Evolutionary conservation across 2,113 vertebrate genomes (phyloP).

Genomic region (human (Homo sapiens)): GRCh38 chr5:136615001-136615500

Average conservation of each 20-base stretch:
- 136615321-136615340: not conserved
- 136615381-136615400: slow-evolving; percentile 41
- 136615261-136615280: not conserved
- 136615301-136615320: not conserved
- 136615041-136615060: not conserved
- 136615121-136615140: not conserved
- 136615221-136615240: not conserved
- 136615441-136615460: slow-evolving; percentile 35
- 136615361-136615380: slow-evolving; percentile 45
- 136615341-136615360: slow-evolving; percentile 51
- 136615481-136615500: slow-evolving; percentile 8
- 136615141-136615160: not conserved
- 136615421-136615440: slow-evolving; percentile 1
- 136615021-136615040: not conserved
- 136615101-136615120: not conserved
- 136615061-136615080: not conserved
- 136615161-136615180: not conserved
- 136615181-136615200: not conserved
- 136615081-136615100: not conserved
- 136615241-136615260: slow-evolving; percentile 12
- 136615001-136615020: not conserved
- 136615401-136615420: not conserved
- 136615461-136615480: slow-evolving; percentile 41
- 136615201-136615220: slow-evolving; percentile 17
- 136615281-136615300: slow-evolving; percentile 50